A percentile compares a stretch with the other conserved stretches of the same genome.
Conservation (phyloP, 2,888 invertebrate species). For the Leucophora obtusa region DNA sequence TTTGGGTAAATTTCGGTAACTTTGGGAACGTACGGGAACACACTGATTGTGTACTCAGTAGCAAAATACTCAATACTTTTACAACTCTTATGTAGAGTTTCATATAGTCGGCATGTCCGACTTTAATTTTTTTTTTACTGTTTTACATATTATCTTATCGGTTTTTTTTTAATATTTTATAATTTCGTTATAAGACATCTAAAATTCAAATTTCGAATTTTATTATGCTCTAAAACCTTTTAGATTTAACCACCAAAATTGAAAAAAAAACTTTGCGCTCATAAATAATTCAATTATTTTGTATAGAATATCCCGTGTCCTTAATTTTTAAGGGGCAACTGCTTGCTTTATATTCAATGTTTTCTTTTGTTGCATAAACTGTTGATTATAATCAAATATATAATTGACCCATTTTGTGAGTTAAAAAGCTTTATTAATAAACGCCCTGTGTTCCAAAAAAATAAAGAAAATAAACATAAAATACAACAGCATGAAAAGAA, state of each 20-base stretch:
- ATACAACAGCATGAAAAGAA: conserved; percentile 3
- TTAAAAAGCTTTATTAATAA: conserved; percentile 33
- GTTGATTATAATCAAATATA: conserved; percentile 23
- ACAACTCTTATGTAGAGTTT: no score
- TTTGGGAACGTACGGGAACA: no score
- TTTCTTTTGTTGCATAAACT: conserved; percentile 2
- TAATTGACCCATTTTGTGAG: conserved; percentile 49
- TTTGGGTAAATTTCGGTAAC: no score
- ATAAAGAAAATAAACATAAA: background rate
- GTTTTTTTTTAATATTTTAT: no score
- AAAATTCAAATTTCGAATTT: conserved; percentile 9
- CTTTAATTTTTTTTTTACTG: no score
- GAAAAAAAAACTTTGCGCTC: background rate
- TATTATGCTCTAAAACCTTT: background rate
- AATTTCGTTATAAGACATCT: no score
- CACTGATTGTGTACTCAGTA: no score
- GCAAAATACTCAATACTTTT: no score
- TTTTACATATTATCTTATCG: no score
- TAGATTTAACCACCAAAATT: no score
- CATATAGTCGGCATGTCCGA: no score
- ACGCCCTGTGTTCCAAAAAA: conserved; percentile 17
- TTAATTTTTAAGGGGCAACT: background rate
- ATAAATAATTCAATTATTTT: background rate
- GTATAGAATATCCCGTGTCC: background rate
- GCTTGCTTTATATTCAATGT: background rate